These are phyloP conservation scores for Gouania willdenowi DNA, from an alignment of 2,797 vertebrate species.

Conservation along the genomic window DNA sequence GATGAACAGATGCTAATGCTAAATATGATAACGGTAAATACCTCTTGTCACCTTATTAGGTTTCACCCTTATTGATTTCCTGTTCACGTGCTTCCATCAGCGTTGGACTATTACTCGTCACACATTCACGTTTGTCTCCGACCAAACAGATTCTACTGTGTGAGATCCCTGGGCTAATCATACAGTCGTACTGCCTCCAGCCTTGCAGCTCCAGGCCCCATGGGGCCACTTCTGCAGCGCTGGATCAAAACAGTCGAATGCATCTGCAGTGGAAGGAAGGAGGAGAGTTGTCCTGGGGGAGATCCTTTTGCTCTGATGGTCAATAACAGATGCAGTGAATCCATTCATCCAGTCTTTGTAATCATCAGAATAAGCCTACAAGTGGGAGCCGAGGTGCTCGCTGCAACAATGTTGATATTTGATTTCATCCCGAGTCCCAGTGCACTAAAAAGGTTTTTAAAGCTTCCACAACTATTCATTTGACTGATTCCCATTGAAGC, in stretches of 20 bases:
- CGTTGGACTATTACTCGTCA: slow-evolving; percentile 45
- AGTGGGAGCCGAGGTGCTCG: slow-evolving; percentile 4
- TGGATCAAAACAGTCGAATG: slow-evolving; percentile 49
- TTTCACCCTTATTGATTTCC: too few relatives aligned
- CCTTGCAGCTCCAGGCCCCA: slow-evolving; percentile 19
- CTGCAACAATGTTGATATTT: slow-evolving; percentile 6
- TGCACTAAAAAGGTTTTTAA: slow-evolving; percentile 12
- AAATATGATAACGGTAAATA: too few relatives aligned
- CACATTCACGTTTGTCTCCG: slow-evolving; percentile 54
- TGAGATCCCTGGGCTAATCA: slow-evolving; percentile 56
- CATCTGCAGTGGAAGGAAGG: slow-evolving; percentile 17
- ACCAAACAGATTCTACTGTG: slow-evolving; percentile 48
- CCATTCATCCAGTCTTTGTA: slow-evolving; percentile 4
- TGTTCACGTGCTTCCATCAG: too few relatives aligned
- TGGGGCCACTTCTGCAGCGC: slow-evolving; percentile 26
- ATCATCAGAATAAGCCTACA: slow-evolving; percentile 31
- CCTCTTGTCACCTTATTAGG: too few relatives aligned
- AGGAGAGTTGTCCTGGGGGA: slow-evolving; percentile 30
- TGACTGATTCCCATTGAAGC: slow-evolving; percentile 19
- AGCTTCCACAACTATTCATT: slow-evolving; percentile 29
- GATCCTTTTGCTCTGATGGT: slow-evolving; percentile 25
- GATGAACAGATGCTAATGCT: too few relatives aligned
- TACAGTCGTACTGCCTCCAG: slow-evolving; percentile 22
- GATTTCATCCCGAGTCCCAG: slow-evolving; percentile 1
- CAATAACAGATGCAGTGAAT: slow-evolving; percentile 27